phyloP scores from a whole-genome alignment of 2,113 vertebrate species.

The Machaerirhynchus nigripectus region DNA sequence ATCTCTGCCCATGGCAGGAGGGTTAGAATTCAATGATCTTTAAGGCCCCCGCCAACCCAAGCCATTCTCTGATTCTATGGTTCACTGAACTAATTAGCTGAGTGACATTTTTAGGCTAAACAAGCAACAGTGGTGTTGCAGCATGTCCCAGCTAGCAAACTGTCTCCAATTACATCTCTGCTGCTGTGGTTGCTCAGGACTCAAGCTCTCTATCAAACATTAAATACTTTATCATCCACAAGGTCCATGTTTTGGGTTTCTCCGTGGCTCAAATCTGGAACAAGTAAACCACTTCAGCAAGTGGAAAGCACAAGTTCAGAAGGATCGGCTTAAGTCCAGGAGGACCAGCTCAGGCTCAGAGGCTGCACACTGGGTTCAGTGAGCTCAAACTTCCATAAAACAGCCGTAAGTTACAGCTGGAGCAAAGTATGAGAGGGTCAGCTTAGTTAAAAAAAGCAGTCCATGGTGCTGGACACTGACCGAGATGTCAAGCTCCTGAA shows the following conservation, averaged over 20 bases:
- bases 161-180: background rate
- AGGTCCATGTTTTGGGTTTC: background rate
- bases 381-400: background rate
- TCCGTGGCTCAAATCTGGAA: background rate
- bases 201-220: background rate
- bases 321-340: background rate
- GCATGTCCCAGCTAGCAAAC: background rate
- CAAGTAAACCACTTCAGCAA: background rate
- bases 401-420: accelerated
- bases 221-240: background rate
- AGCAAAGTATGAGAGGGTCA: background rate
- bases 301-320: background rate
- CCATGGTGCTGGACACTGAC: background rate
- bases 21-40: background rate
- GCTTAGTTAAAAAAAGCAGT: background rate
- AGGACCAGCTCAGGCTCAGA: background rate
- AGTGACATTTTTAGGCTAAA: slow-evolving; percentile 5
- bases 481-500: background rate
- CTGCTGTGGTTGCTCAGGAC: background rate
- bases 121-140: background rate
- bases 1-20: background rate
- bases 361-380: background rate
- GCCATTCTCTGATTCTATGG: background rate
- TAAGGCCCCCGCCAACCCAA: background rate
- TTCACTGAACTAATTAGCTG: background rate